A percentile compares a stretch with the other conserved stretches of the same genome.
These are phyloP conservation scores for Drosophila setifemur DNA, from an alignment of 1,140 invertebrate genomes.

Conservation along the genomic window DNA sequence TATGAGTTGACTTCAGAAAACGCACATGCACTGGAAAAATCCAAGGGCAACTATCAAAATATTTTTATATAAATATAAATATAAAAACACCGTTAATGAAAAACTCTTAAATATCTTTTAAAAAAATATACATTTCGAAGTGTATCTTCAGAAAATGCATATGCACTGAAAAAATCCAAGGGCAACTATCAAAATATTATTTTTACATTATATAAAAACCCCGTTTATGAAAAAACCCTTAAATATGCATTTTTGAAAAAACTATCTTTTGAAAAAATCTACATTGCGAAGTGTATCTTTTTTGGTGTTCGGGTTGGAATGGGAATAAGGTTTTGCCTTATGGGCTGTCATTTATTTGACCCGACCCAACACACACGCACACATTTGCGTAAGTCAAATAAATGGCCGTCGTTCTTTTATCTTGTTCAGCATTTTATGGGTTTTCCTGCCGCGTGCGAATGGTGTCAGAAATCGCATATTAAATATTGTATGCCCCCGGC, in stretches of 20 bases:
- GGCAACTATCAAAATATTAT: background rate
- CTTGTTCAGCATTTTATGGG: slow-evolving; percentile 57
- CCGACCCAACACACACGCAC: slow-evolving; percentile 18
- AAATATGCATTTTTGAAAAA: too few relatives aligned
- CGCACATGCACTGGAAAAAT: background rate
- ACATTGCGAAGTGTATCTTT: slow-evolving; percentile 16
- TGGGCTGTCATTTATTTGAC: slow-evolving; percentile 70
- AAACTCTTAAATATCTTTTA: too few relatives aligned
- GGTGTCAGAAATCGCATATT: slow-evolving; percentile 76
- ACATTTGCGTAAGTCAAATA: slow-evolving; percentile 76
- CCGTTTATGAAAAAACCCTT: too few relatives aligned
- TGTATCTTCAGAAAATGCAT: slow-evolving; percentile 2
- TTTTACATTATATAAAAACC: too few relatives aligned
- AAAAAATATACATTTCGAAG: too few relatives aligned
- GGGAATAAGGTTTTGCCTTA: slow-evolving; percentile 40
- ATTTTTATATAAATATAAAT: too few relatives aligned
- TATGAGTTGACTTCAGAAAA: slow-evolving; percentile 9
- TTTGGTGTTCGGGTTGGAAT: background rate
- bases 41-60: background rate
- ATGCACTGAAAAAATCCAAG: background rate
- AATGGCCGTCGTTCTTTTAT: slow-evolving; percentile 71
- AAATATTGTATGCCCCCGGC: slow-evolving; percentile 60
- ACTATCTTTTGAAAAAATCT: background rate
- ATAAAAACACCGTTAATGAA: too few relatives aligned
- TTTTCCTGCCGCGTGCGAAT: slow-evolving; percentile 48